phyloP scores from a whole-genome alignment of 64 coral and sea anemone genomes.

The Pocillopora damicornis region DNA sequence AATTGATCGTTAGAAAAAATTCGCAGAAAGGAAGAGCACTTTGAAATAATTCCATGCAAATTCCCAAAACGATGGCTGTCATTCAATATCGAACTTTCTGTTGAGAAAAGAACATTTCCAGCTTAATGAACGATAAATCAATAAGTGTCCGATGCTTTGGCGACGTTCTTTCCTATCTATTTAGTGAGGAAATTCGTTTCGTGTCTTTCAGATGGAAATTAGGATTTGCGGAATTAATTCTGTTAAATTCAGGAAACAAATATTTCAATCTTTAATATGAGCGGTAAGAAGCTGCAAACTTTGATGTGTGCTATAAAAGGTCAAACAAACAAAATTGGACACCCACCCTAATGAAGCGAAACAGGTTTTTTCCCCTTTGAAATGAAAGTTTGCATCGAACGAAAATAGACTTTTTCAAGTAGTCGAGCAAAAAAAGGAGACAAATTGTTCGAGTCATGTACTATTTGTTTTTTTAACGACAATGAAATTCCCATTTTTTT shows the following conservation, averaged over 20 bases:
- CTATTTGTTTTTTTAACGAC: neutral
- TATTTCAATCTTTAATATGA: neutral
- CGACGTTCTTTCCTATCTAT: neutral
- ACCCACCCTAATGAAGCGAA: neutral
- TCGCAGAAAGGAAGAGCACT: too few species aligned
- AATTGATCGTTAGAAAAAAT: too few species aligned
- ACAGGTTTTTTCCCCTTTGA: neutral
- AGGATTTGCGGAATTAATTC: conserved; percentile 5
- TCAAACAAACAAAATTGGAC: neutral
- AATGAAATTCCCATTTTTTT: neutral
- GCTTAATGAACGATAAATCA: neutral
- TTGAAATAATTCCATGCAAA: too few species aligned
- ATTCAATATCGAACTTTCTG: neutral
- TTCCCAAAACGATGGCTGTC: neutral
- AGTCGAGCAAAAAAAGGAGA: neutral
- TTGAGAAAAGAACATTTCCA: neutral
- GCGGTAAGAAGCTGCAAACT: neutral
- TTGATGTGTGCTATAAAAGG: neutral
- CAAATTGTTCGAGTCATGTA: neutral
- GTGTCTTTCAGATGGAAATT: conserved; percentile 14
- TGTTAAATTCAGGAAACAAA: neutral
- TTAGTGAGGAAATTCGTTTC: neutral
- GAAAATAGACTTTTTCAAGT: neutral
- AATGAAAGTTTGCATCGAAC: neutral
- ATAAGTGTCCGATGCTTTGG: neutral